Percentiles rank a stretch among this genome's conserved stretches.
These are phyloP conservation scores for Nyctalus aviator DNA, from an alignment of 2,797 vertebrate genomes.

Conservation along the genomic window DNA sequence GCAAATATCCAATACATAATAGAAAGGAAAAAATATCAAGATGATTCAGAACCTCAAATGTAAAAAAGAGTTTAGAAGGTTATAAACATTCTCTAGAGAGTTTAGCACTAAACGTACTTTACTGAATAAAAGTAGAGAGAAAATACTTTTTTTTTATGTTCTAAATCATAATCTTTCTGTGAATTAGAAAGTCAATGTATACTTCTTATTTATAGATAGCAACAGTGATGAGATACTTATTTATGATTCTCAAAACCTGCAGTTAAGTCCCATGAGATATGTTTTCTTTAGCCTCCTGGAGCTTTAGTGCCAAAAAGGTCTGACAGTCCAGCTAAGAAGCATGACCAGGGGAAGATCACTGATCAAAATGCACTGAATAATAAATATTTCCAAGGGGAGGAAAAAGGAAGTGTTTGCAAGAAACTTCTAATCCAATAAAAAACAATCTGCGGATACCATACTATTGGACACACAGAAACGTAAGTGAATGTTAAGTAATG, in stretches of 20 bases:
- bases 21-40: neutral
- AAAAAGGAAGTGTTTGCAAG: neutral
- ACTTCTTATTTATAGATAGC: neutral
- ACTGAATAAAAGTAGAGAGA: neutral
- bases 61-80: neutral
- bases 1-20: neutral
- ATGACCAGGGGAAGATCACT: neutral
- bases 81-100: neutral
- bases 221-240: neutral
- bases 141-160: neutral
- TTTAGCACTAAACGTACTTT: neutral
- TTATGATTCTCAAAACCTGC: neutral
- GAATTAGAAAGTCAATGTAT: neutral
- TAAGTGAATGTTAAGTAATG: neutral
- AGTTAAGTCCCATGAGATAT: too few relatives aligned
- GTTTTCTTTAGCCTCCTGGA: neutral
- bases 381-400: neutral
- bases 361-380: neutral
- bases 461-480: neutral
- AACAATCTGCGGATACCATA: neutral
- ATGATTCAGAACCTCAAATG: neutral
- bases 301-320: neutral
- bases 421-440: neutral
- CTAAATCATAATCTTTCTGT: neutral
- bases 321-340: neutral